phyloP scores from a whole-genome alignment of 2,888 invertebrate genomes.

The Pterostichus niger region DNA sequence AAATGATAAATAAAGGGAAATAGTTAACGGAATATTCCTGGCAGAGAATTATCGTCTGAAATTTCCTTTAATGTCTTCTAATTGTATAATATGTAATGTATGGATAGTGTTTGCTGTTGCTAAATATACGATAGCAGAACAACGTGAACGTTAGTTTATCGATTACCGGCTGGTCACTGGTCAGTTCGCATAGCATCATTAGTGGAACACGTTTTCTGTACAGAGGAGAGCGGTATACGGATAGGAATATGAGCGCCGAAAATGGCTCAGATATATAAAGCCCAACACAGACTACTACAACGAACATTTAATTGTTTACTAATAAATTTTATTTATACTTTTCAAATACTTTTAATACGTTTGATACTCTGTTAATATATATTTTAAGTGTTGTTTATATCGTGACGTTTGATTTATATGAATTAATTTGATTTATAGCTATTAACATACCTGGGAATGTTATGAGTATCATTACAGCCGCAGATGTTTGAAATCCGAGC shows the following conservation, averaged over 20 bases:
- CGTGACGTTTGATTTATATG: no score
- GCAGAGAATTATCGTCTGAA: slow-evolving; percentile 16
- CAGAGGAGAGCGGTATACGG: slow-evolving; percentile 8
- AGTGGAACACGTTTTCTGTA: slow-evolving; percentile 54
- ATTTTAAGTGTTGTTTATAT: no score
- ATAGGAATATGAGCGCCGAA: slow-evolving; percentile 51
- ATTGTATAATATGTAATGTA: slow-evolving; percentile 1
- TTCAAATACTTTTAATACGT: no score
- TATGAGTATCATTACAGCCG: no score
- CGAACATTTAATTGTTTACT: not conserved
- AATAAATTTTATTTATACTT: not conserved
- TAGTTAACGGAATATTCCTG: not conserved
- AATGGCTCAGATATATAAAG: slow-evolving; percentile 43
- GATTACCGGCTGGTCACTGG: slow-evolving; percentile 45
- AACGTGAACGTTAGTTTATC: slow-evolving; percentile 57
- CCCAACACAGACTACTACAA: not conserved
- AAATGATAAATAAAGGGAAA: not conserved
- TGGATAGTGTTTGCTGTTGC: slow-evolving; percentile 33
- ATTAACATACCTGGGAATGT: no score
- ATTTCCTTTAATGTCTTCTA: not conserved
- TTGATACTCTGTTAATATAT: no score
- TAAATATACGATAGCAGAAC: slow-evolving; percentile 33
- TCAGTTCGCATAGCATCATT: slow-evolving; percentile 58
- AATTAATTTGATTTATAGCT: no score
- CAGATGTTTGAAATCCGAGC: no score